phyloP scores from a whole-genome alignment of 2,113 vertebrate species.

The Athene noctua region DNA sequence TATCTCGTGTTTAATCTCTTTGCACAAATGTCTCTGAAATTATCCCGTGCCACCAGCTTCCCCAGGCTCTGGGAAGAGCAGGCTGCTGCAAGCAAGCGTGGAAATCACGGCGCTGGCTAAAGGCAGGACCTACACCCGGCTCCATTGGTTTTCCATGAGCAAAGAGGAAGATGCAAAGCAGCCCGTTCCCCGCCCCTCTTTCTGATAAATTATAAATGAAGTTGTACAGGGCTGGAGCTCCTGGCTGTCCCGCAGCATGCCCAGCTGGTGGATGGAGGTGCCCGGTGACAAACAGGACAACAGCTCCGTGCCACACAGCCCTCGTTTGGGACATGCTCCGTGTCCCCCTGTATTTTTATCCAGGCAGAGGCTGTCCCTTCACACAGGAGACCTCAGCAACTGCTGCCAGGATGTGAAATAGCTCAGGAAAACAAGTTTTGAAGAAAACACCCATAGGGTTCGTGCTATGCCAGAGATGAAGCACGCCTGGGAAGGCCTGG shows the following conservation, averaged over 20 bases:
- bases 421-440: neutral
- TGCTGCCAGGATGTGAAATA: rapidly evolving
- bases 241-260: neutral
- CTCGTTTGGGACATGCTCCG: rapidly evolving
- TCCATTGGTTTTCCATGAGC: rapidly evolving
- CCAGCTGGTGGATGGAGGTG: neutral
- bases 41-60: rapidly evolving
- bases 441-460: rapidly evolving
- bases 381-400: rapidly evolving
- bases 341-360: rapidly evolving
- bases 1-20: rapidly evolving
- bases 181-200: rapidly evolving
- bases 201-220: neutral
- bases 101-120: rapidly evolving
- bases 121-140: neutral
- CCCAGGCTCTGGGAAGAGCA: neutral
- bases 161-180: neutral
- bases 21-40: rapidly evolving
- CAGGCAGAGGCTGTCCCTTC: too few species aligned
- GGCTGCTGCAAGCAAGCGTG: rapidly evolving
- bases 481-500: too few species aligned
- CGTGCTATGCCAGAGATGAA: rapidly evolving
- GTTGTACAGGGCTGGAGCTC: rapidly evolving
- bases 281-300: neutral
- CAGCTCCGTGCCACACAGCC: rapidly evolving